Base-by-base conservation (phyloP, 2,113 vertebrate genomes). In the Cinclus mexicanus region DNA sequence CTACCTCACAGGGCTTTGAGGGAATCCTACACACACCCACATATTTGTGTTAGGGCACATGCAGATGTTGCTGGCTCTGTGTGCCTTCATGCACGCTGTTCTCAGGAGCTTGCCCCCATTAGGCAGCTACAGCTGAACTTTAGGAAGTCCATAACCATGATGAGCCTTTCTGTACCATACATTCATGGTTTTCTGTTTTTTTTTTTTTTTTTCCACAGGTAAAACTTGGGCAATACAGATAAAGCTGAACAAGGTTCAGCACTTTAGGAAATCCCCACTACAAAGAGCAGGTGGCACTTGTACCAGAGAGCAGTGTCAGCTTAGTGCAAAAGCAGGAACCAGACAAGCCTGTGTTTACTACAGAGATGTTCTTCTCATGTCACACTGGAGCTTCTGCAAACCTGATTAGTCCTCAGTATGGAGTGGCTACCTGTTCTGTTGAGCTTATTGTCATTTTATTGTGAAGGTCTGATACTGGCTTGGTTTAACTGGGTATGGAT, bases 11-110 rank as follows among this genome's bases (percentile, higher is more conserved):
- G n/a, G 8, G 12, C 22, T 75, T 35, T 82, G 23, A 37, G 35
- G 26, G 52, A 44, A 63, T 24, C 26, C 19, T 29, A 10, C 14
- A 26, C 7, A 19, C 1, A 26, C 7, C 17, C 1, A 0, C 1
- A 0, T 5, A 1, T 23, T 59, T 74, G 24, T 67, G 22, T 33
- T 9, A 33, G 14, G 35, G 11, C 21, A 31, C 0, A 0, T 3
- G 15, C 5, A 2, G 3, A 0, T 28, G 13, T 24, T 63, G 39
- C 56, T 41, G 44, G 14, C 21, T 84, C 22, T 7, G 0, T 7
- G 2, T 35, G 11, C n/a, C 37, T 42, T 0, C 5, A 14, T 42
- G n/a, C 31, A 19, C 0, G 0, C 14, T 63, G 21, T 21, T 44
- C 24, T 44, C 50, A 50, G 37, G 25, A 60, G 19, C 11, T 7